These are phyloP conservation scores for Tupaia tana DNA, from an alignment of 2,113 vertebrate species.

Conservation along the genomic window DNA sequence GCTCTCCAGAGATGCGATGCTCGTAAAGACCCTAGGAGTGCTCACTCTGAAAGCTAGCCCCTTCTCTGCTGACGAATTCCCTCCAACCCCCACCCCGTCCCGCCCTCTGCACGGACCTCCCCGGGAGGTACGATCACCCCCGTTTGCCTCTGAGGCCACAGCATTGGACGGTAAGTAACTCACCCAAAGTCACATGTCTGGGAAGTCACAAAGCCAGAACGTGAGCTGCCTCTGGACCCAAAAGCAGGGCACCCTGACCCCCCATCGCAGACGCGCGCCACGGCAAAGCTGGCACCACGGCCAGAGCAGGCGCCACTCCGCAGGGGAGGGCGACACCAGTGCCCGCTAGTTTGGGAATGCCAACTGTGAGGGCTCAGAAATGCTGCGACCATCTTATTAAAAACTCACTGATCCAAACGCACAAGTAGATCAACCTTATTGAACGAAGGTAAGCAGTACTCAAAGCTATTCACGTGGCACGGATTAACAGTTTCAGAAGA, in stretches of 20 bases:
- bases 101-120: not conserved
- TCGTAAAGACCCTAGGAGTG: too few species aligned
- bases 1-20: too few species aligned
- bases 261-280: too few species aligned
- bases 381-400: not conserved
- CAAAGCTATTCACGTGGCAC: not conserved
- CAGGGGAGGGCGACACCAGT: too few species aligned
- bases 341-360: not conserved
- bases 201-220: conserved; percentile 2
- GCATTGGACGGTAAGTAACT: not conserved
- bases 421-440: conserved; percentile 11
- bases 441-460: not conserved
- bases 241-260: not conserved
- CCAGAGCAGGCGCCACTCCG: too few species aligned
- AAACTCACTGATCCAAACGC: not conserved
- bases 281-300: too few species aligned
- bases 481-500: not conserved
- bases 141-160: not conserved
- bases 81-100: too few species aligned
- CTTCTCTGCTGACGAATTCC: too few species aligned
- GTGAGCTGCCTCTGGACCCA: not conserved
- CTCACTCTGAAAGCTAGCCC: too few species aligned
- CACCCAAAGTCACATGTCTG: not conserved
- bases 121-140: not conserved
- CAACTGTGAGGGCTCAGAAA: not conserved